Base-by-base conservation (phyloP, 2,797 vertebrate genomes). In the Allobates femoralis region DNA sequence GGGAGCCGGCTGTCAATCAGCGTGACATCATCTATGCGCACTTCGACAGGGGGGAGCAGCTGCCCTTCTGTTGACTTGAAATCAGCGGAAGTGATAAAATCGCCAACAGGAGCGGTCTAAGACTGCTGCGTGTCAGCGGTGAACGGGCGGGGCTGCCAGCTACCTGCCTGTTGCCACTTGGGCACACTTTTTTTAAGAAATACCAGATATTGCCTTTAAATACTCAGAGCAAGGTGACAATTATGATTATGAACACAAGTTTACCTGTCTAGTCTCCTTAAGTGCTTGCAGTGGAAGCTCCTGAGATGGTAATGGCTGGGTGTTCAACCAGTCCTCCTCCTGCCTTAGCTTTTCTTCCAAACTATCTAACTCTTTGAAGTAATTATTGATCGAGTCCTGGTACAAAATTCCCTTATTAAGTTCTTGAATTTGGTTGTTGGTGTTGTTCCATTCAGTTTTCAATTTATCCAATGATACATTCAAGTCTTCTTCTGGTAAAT, bases 231-330 rank as follows among this genome's bases (percentile, higher is more conserved):
- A 46, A 46, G 1, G 41, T 46, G 41, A 46, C 41, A 53, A 15
- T 3, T 14, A 15, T 53, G 51, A 15, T 18, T 53, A 53, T 53
- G 3, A 1, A 12, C 15, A 53, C 3, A 26, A 3, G 2, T 91
- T 92, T 91, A 98, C 98, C 96, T 96, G 94, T 90, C 94, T 96
- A 32, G 94, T 93, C 2, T 94, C 93, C 12, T 93, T 93, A 86
- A 95, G 85, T 53, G 88, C 87, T 55, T 86, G 88, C 46, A 96
- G 91, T 2, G 91, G 83, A 60, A 92, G 88, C 2, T 91, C 88
- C 1, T 91, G 89, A 18, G 90, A 90, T 51, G 85, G 37, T 1
- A 85, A 87, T 67, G 90, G 64, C 0, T 85, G 0, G 0, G 88
- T 41, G 0, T 85, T 91, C 64, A 97, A 87, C 96, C 97, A 96